These are phyloP conservation scores for Achlya flavicornis DNA, from an alignment of 2,888 invertebrate genomes.

Conservation along the genomic window DNA sequence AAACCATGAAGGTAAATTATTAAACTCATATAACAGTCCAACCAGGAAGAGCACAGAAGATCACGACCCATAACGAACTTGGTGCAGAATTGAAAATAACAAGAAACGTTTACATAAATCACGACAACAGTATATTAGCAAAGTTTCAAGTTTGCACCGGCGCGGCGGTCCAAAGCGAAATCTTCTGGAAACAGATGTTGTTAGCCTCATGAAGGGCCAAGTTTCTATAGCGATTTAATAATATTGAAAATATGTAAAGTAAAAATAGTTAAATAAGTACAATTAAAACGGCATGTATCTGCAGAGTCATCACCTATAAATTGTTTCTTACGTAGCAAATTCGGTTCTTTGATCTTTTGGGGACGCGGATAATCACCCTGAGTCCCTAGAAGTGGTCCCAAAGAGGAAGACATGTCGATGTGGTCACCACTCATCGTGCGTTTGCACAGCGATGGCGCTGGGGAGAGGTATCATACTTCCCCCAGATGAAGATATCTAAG, in stretches of 20 bases:
- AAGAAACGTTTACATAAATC: conserved; percentile 33
- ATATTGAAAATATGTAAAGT: neutral
- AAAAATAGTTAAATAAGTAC: no score
- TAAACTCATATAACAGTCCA: conserved; percentile 14
- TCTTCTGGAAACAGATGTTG: conserved; percentile 10
- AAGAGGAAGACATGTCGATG: no score
- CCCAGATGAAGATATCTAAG: no score
- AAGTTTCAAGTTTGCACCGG: conserved; percentile 24
- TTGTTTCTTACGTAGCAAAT: neutral
- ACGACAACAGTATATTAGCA: conserved; percentile 35
- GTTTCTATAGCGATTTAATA: conserved; percentile 4
- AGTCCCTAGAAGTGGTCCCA: no score
- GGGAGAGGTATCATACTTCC: no score
- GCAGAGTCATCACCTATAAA: no score
- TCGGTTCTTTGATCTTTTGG: no score
- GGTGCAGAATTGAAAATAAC: conserved; percentile 26
- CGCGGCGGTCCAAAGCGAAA: neutral
- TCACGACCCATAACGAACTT: conserved; percentile 23
- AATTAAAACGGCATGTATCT: no score
- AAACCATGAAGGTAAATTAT: conserved; percentile 9
- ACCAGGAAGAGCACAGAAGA: conserved; percentile 14
- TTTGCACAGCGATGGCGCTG: no score
- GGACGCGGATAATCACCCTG: no score
- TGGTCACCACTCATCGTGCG: no score
- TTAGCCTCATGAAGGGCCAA: neutral